Evolutionary conservation across 2,113 vertebrate genomes (phyloP), one percentile per base, ranked within the genome.

Genomic region (Eptesicus fuscus): DNA sequence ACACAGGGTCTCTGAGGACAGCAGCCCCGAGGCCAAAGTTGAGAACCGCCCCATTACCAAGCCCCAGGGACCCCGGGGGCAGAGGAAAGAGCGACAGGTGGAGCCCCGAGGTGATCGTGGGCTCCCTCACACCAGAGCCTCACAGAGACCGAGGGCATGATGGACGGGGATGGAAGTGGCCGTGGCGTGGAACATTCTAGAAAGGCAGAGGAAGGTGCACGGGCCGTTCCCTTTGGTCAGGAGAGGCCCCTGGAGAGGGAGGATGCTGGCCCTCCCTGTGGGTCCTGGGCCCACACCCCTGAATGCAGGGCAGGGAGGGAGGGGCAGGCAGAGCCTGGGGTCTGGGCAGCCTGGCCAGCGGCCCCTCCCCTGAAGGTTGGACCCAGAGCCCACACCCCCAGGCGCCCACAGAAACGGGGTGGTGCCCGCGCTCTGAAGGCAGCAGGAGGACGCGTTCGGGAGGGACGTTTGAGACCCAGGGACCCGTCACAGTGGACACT

Each of bases 81-180:
- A 59, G 49, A 0, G 32, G 12, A 10, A 56, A 37, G 47, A 2
- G 28, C n/a, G 6, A 1, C 47, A 53, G 35, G 14, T 13, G 12
- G 8, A 20, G 63, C 25, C 37, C 0, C 6, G 1, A 1, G 47
- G 0, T 0, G 20, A 9, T 16, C 5, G 0, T 2, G 1, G 40
- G 12, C 0, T 63, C 59, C 67, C n/a, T 74, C 9, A 2, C 16
- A 9, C 22, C 70, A 30, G 61, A 42, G 14, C 56, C 88, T 70
- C 53, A 6, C 67, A 70, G 63, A 61, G 67, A 49, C 22, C 1
- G 13, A 8, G 18, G 12, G 14, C 18, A 7, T 10, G 16, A 3
- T 0, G 11, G 79, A 17, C 3, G 1, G 47, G 42, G 9, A 0
- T 4, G 37, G 47, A 61, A 32, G 40, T 5, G 16, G 53, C 18